phyloP scores from a whole-genome alignment of 2,888 invertebrate genomes.

The Hydriomena furcata region DNA sequence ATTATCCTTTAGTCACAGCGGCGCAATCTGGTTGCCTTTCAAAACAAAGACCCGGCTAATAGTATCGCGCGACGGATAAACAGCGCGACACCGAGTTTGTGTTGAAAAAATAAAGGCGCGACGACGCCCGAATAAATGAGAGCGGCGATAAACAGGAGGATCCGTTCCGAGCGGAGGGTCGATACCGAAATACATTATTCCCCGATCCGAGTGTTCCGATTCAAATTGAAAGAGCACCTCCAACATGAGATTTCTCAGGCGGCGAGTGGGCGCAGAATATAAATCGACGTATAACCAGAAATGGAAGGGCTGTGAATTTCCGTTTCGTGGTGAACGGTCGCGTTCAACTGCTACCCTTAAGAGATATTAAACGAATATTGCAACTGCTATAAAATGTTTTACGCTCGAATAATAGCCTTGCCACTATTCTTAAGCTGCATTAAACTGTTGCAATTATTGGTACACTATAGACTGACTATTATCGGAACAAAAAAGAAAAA shows the following conservation, averaged over 20 bases:
- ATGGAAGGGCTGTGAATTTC: conserved; percentile 79
- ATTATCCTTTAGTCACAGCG: conserved; percentile 68
- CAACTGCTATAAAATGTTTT: conserved; percentile 34
- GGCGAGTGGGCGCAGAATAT: conserved; percentile 83
- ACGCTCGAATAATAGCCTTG: conserved; percentile 24
- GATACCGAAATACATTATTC: conserved; percentile 84
- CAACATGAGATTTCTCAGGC: conserved; percentile 83
- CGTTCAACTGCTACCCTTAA: conserved; percentile 49
- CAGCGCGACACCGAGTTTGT: conserved; percentile 73
- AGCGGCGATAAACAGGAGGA: conserved; percentile 82
- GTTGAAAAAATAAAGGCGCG: conserved; percentile 81
- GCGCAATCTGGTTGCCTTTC: conserved; percentile 70
- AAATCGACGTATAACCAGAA: conserved; percentile 83
- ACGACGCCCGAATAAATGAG: conserved; percentile 82
- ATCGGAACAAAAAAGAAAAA: conserved; percentile 32
- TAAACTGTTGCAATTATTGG: conserved; percentile 36
- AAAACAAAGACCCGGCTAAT: conserved; percentile 78
- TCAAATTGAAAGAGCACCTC: conserved; percentile 84
- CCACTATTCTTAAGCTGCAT: conserved; percentile 23
- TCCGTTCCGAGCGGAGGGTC: conserved; percentile 78
- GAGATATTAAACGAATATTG: conserved; percentile 46
- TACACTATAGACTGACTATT: conserved; percentile 30
- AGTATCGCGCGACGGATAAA: conserved; percentile 74
- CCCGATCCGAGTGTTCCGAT: conserved; percentile 83
- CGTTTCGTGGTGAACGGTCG: conserved; percentile 68